Conservation (phyloP, 2,797 vertebrate genomes). For the Octomys mimax region DNA sequence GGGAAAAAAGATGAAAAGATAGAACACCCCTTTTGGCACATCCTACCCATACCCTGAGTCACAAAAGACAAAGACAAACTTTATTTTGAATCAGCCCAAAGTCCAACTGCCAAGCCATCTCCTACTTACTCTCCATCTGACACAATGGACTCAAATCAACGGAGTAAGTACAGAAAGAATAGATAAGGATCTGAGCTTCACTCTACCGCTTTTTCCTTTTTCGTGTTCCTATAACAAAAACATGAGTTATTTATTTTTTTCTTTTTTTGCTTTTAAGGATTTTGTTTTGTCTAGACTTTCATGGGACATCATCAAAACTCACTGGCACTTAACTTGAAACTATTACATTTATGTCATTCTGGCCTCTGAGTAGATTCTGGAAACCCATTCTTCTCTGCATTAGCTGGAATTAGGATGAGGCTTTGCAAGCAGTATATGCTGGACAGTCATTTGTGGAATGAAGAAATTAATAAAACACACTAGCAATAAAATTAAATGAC, state of each 20-base stretch:
- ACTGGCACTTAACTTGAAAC: not conserved
- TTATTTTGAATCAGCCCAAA: slow-evolving; percentile 18
- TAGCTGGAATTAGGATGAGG: not conserved
- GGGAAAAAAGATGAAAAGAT: not conserved
- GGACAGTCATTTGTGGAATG: not conserved
- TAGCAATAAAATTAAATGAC: not conserved
- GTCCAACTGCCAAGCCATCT: not conserved
- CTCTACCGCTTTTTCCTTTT: not conserved
- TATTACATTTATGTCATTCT: not conserved
- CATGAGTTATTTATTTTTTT: not conserved
- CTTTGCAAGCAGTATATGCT: accelerated
- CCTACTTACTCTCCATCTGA: not conserved
- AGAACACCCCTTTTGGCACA: not conserved
- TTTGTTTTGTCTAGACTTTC: not conserved
- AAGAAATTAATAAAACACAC: not conserved
- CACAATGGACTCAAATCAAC: not conserved
- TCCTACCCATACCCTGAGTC: not conserved
- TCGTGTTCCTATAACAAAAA: not conserved
- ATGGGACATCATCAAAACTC: not conserved
- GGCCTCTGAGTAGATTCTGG: not conserved
- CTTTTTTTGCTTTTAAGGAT: not conserved
- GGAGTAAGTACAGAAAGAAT: not conserved
- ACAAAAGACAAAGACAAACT: not conserved
- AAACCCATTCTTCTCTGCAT: not conserved
- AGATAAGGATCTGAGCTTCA: not conserved